Evolutionary conservation across 2,113 vertebrate genomes (phyloP), one percentile per base, ranked within the genome.

Genomic region (Gorsachius goisagi): DNA sequence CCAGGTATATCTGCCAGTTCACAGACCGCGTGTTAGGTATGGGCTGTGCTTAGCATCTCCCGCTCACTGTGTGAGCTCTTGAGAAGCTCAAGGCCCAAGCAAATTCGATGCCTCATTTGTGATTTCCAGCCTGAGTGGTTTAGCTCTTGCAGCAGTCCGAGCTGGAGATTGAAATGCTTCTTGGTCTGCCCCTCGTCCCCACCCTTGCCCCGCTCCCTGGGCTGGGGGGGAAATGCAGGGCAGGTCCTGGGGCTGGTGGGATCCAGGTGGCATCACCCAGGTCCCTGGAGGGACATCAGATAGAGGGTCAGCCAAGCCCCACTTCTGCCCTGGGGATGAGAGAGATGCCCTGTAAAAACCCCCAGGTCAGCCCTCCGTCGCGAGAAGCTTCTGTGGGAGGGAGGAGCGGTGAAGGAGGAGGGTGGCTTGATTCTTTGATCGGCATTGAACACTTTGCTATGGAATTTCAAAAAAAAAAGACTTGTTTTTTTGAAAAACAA

Each of bases 41-140:
- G 4, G 22, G 21, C 47, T 62, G 39, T 26, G 19, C 7, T 45
- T 9, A 9, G 24, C n/a, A 41, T 16, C 63, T 76, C 63, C 55
- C 1, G 1, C 62, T 44, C 6, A 2, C 22, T 18, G 37, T 8
- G 0, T 4, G 30, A 76, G 28, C 71, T 39, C 16, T 11, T 21
- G 24, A 35, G 88, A n/a, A 63, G 37, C 37, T n/a, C 39, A n/a
- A 30, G 28, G 64, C 63, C 19, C 20, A 24, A 12, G 30, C 30
- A 41, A 32, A 49, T 30, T 19, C 15, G 9, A 22, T 27, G 24
- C 49, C 7, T 30, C 3, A 18, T 26, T 18, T 0, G 2, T 68
- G 13, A 62, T 39, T 53, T 47, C 71, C 59, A 44, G 18, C 30
- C 49, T 5, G 18, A 6, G 53, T 14, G 13, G 14, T 15, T 24